Evolutionary conservation across 2,888 invertebrate genomes (phyloP).

Genomic region (Archips crataeganus): DNA sequence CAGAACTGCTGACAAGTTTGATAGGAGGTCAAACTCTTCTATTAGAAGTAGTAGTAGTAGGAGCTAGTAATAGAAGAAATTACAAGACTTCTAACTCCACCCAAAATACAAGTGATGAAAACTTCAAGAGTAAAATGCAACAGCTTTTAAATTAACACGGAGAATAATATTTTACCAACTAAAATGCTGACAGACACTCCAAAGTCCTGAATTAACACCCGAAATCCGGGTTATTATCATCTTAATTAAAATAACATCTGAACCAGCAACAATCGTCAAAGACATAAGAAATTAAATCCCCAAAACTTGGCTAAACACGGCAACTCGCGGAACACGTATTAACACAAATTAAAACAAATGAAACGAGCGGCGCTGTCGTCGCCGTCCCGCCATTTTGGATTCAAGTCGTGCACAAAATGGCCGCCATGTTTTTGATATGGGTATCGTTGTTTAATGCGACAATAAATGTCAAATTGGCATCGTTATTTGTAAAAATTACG

Average conservation of each 20-base stretch:
- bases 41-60: too few relatives aligned
- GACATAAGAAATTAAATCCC: slow-evolving; percentile 40
- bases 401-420: slow-evolving; percentile 73
- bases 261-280: slow-evolving; percentile 34
- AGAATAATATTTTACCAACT: background rate
- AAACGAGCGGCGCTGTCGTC: slow-evolving; percentile 50
- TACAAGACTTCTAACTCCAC: too few relatives aligned
- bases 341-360: slow-evolving; percentile 49
- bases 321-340: slow-evolving; percentile 46
- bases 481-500: slow-evolving; percentile 80
- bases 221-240: slow-evolving; percentile 17
- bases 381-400: slow-evolving; percentile 70
- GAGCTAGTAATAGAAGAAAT: too few relatives aligned
- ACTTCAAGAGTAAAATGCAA: too few relatives aligned
- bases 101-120: too few relatives aligned
- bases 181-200: background rate
- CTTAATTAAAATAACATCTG: slow-evolving; percentile 35
- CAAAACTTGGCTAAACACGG: slow-evolving; percentile 30
- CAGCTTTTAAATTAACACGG: too few relatives aligned
- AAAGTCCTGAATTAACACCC: slow-evolving; percentile 15
- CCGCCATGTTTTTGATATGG: slow-evolving; percentile 66
- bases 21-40: too few relatives aligned
- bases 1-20: too few relatives aligned
- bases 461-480: slow-evolving; percentile 81
- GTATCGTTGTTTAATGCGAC: slow-evolving; percentile 72